These are phyloP conservation scores for Gracilinanus agilis DNA, from an alignment of 2,113 vertebrate genomes.

Conservation along the genomic window DNA sequence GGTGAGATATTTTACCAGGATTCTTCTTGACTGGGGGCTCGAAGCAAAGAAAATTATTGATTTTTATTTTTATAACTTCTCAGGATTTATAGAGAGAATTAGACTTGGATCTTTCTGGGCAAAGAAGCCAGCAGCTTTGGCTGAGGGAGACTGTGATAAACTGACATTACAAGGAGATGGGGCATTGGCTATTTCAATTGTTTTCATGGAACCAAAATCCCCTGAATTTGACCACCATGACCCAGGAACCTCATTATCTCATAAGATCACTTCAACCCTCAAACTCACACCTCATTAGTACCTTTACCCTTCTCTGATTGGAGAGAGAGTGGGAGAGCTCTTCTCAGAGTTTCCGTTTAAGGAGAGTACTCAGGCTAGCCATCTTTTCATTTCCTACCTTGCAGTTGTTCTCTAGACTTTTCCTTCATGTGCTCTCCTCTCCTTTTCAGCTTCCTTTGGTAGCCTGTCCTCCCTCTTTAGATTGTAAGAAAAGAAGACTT, in stretches of 20 bases:
- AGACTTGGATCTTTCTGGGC: neutral
- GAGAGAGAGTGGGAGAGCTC: neutral
- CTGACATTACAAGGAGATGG: neutral
- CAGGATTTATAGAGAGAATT: neutral
- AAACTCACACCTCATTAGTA: neutral
- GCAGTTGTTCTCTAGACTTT: neutral
- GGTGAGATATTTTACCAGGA: neutral
- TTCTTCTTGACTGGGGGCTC: neutral
- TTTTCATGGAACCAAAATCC: neutral
- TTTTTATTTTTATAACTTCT: neutral
- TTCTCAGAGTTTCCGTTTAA: neutral
- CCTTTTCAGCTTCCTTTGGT: neutral
- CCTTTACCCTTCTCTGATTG: neutral
- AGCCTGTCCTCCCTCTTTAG: neutral
- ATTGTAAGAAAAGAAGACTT: neutral
- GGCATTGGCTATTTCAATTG: neutral
- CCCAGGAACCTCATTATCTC: neutral
- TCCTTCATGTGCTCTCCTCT: neutral
- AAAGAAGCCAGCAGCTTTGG: neutral
- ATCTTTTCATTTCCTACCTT: neutral
- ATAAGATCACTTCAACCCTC: neutral
- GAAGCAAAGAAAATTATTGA: neutral
- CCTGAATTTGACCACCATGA: neutral
- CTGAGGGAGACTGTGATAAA: neutral
- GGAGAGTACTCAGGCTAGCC: neutral